A percentile compares a stretch with the other conserved stretches of the same genome.
These are phyloP conservation scores for Protaetia brevitarsis DNA, from an alignment of 1,140 invertebrate species.

Conservation along the genomic window DNA sequence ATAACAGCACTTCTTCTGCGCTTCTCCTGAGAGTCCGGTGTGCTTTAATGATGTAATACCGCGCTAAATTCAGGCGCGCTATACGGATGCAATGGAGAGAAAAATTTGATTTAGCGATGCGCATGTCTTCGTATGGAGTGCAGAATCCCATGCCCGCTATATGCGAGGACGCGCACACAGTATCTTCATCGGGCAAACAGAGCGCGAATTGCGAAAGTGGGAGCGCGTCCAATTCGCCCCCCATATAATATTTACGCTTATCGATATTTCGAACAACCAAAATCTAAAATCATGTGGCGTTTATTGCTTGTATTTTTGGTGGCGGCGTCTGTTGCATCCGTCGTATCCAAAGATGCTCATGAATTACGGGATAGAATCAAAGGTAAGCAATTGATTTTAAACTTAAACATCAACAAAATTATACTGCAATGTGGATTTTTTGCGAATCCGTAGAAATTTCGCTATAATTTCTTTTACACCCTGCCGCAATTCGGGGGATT, in stretches of 20 bases:
- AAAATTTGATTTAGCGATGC: constrained; percentile 16
- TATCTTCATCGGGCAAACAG: constrained; percentile 12
- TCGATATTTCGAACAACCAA: too few relatives aligned
- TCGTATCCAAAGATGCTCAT: neutral
- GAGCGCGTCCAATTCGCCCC: neutral
- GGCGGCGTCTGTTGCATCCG: neutral
- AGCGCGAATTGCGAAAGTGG: constrained; percentile 6
- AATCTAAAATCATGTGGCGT: neutral
- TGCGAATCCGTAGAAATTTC: too few relatives aligned
- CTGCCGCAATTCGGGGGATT: too few relatives aligned
- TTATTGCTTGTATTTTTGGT: neutral
- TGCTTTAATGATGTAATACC: neutral
- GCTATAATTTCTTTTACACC: too few relatives aligned
- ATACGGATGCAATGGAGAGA: constrained; percentile 9
- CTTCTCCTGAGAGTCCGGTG: too few relatives aligned
- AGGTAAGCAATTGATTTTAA: neutral
- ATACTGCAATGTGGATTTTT: too few relatives aligned
- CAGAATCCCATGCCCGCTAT: constrained; percentile 1
- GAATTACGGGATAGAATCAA: constrained; percentile 7
- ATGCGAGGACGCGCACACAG: constrained; percentile 8
- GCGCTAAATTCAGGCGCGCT: neutral
- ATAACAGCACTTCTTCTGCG: neutral
- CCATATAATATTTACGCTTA: too few relatives aligned
- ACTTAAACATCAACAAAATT: too few relatives aligned
- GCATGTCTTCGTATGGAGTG: constrained; percentile 12